Evolutionary conservation across 2,113 vertebrate species (phyloP).

Genomic region (Isichthys henryi): DNA sequence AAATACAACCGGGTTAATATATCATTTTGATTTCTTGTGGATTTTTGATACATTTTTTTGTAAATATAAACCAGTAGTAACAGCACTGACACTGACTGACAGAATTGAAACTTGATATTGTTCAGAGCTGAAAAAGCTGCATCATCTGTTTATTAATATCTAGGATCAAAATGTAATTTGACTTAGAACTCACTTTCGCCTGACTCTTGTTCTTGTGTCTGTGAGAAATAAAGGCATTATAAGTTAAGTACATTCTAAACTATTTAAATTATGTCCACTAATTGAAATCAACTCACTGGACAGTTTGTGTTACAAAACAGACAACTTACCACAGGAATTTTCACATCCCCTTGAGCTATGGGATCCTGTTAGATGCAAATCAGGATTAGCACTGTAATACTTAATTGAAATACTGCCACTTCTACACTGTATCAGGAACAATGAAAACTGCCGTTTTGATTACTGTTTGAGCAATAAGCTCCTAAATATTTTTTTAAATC

Average conservation of each 20-base stretch:
- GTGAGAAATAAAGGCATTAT: slow-evolving; percentile 18
- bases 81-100: background rate
- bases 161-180: background rate
- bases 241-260: background rate
- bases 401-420: background rate
- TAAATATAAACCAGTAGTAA: background rate
- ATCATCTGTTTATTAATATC: background rate
- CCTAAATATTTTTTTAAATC: background rate
- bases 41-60: background rate
- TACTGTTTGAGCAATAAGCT: background rate
- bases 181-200: slow-evolving; percentile 64
- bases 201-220: slow-evolving; percentile 62
- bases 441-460: background rate
- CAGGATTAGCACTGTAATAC: background rate
- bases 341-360: slow-evolving; percentile 57
- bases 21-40: background rate
- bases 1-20: background rate
- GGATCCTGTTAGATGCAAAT: slow-evolving; percentile 63
- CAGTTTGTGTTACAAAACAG: background rate
- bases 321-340: slow-evolving; percentile 58
- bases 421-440: background rate
- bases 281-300: background rate
- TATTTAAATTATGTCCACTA: background rate
- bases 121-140: background rate
- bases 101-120: background rate